Evolutionary conservation across 2,888 invertebrate genomes (phyloP), one percentile per base, ranked within the genome.

Genomic region (Timema podura): DNA sequence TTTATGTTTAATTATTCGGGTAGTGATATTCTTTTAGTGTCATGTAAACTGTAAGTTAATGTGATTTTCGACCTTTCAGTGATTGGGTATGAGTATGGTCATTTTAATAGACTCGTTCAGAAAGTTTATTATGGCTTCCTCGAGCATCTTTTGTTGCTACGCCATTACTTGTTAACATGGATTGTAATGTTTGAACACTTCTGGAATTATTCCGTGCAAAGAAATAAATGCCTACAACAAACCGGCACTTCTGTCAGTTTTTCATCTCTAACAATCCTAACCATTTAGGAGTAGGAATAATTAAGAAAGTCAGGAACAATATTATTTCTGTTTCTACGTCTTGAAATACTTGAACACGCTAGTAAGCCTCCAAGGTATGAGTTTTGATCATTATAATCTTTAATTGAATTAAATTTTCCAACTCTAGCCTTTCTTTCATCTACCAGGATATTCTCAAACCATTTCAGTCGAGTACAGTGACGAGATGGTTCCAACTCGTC

Each of bases 391-490:
- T 57, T 57, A n/a, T 11, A 57, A 30, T 57, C n/a, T 57, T 57
- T n/a, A 0, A 57, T 57, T 15, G 0, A 16, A n/a, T 57, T 11
- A 9, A 57, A n/a, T 57, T 57, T 57, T 8, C 8, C 15, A n/a
- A 11, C 13, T 57, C 10, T 57, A 0, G 57, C 15, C 9, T 57
- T 57, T 57, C 9, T 57, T 11, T 15, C 57, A 15, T n/a, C 57
- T 9, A 8, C 9, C 8, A 2, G 15, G 30, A 57, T 57, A 13
- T 57, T 57, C 30, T 57, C 5, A n/a, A n/a, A 57, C 0, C 57
- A 57, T 30, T 57, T 57, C 16, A 57, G 54, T 15, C 54, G 54
- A 54, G 54, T 15, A 54, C 54, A 57, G n/a, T 57, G 57, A 57
- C 57, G 6, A 57, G 57, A 30, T 16, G 8, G 57, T 15, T 1